These are phyloP conservation scores for Neoaliturus tenellus DNA, from an alignment of 2,888 invertebrate genomes.

Conservation along the genomic window DNA sequence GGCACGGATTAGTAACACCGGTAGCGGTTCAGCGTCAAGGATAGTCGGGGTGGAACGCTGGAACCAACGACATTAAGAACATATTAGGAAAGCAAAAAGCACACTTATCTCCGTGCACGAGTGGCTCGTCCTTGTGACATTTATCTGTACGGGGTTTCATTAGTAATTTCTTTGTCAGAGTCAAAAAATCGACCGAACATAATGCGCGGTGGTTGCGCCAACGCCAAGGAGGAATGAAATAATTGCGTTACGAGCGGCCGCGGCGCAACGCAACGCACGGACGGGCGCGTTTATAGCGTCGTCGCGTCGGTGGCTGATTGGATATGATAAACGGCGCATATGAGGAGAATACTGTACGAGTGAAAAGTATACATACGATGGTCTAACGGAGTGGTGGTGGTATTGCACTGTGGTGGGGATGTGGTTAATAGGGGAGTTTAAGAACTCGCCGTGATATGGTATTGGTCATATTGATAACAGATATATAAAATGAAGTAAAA, in stretches of 20 bases:
- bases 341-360: background rate
- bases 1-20: too few relatives aligned
- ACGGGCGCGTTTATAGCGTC: constrained; percentile 1
- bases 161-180: constrained; percentile 46
- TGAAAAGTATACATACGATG: background rate
- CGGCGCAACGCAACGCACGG: constrained; percentile 48
- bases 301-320: background rate
- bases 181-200: constrained; percentile 44
- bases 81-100: constrained; percentile 48
- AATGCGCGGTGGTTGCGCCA: constrained; percentile 45
- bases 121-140: constrained; percentile 44
- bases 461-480: too few relatives aligned
- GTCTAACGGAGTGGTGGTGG: too few relatives aligned
- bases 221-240: constrained; percentile 47
- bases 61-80: constrained; percentile 36
- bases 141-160: constrained; percentile 43
- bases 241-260: constrained; percentile 40
- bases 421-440: too few relatives aligned
- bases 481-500: too few relatives aligned
- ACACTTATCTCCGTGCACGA: constrained; percentile 48
- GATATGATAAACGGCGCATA: constrained; percentile 16
- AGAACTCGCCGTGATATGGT: too few relatives aligned
- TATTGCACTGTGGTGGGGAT: too few relatives aligned
- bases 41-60: background rate
- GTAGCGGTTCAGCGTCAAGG: background rate